Percentiles rank a stretch among this genome's conserved stretches.
phyloP scores from a whole-genome alignment of 35 echinoderm and acorn worm species.

The Eucidaris tribuloides region DNA sequence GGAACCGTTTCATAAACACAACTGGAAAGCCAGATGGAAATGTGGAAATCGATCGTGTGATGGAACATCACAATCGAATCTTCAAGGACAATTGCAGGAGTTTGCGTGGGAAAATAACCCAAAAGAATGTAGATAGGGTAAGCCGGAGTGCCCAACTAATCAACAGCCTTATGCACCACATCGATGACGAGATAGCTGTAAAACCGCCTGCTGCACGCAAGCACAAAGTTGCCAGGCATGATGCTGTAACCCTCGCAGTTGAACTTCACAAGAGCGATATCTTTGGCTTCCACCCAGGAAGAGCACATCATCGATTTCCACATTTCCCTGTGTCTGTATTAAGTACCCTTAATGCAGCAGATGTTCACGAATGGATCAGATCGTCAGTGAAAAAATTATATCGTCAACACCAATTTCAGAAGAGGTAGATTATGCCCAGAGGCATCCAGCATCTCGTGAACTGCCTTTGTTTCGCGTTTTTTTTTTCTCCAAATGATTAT shows the following conservation, averaged over 20 bases:
- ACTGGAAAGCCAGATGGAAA: conserved; percentile 34
- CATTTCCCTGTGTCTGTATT: conserved; percentile 25
- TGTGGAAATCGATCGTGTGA: conserved; percentile 39
- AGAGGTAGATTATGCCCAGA: not conserved
- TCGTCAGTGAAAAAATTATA: not conserved
- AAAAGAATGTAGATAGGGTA: conserved; percentile 25
- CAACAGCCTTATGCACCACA: not conserved
- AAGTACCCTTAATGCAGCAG: not conserved
- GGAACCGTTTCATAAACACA: conserved; percentile 73
- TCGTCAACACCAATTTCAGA: not conserved
- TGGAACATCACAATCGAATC: conserved; percentile 45
- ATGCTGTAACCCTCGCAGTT: conserved; percentile 1
- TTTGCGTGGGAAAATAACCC: conserved; percentile 32
- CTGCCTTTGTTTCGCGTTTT: too few species aligned
- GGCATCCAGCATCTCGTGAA: too few species aligned
- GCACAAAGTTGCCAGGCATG: not conserved
- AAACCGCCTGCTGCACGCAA: conserved; percentile 27
- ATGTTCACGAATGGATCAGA: not conserved
- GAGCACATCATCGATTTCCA: conserved; percentile 23
- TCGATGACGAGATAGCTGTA: conserved; percentile 23
- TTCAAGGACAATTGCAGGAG: conserved; percentile 42
- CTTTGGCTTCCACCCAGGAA: conserved; percentile 32
- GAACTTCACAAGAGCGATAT: conserved; percentile 29
- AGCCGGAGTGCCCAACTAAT: conserved; percentile 32
- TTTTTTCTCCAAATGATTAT: too few species aligned